Base-by-base conservation (phyloP, 2,797 vertebrate species). In the Myotis daubentonii region DNA sequence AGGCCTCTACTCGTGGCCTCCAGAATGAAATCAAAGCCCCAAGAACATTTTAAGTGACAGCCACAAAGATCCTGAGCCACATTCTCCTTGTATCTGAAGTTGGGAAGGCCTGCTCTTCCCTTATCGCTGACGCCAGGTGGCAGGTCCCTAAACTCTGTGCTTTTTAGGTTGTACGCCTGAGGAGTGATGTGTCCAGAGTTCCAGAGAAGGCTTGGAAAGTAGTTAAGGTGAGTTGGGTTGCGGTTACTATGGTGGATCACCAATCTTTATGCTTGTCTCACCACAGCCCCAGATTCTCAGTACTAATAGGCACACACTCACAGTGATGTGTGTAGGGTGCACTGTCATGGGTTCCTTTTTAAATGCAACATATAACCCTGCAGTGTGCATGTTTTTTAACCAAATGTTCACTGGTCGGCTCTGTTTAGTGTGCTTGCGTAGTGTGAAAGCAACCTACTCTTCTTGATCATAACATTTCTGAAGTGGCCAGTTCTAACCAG, bases 81-180 rank as follows among this genome's bases (percentile, higher is more conserved):
- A 25, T 78, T 92, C 22, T 84, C 51, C 79, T 62, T 68, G 0
- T 81, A 8, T 70, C 55, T 92, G 78, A 88, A 53, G 36, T 51
- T n/a, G 78, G 41, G 55, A 83, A 87, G 78, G 74, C 68, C 38
- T 89, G 68, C 47, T 94, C 75, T 91, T 94, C 81, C 81, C 92
- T 89, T 75, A 25, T n/a, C 28, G 23, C 33, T 88, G 19, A 72
- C 1, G 0, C 44, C 86, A 86, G 84, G 84, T 86, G 55, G 70
- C 93, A 81, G 74, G 88, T 89, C 92, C 93, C 88, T 97, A 94
- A 96, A 96, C 93, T 96, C 91, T 93, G 70, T 93, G 78, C 72
- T 97, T 96, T 96, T 94, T 93, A 96, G 97, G 92, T 72, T 92
- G 96, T 95, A 87, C 17, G 49, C 49, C 83, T 91, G 79, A 97